Base-by-base conservation (phyloP, 2,888 invertebrate species). In the Athrips mouffetella region DNA sequence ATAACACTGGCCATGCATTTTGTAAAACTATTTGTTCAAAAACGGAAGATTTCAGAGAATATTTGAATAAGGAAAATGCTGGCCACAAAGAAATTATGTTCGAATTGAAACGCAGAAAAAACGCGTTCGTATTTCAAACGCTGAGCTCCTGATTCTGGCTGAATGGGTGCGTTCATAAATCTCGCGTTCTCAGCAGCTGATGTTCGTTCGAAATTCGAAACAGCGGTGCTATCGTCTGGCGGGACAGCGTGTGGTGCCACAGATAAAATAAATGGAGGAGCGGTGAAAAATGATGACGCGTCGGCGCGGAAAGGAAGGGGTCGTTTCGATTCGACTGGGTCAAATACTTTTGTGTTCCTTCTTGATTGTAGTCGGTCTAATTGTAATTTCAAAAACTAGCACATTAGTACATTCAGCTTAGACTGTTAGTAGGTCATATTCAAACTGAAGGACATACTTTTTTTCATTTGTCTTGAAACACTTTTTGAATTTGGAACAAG, bases 251-350 rank as follows among this genome's bases (percentile, higher is more conserved):
- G 86, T 70, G 81, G 76, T 75, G 81, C 78, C 51, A 68, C 82
- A 83, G 87, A 88, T 88, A 88, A 88, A 86, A 87, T 85, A 86
- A 86, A 87, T 86, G 87, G 84, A 78, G 81, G 72, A 76, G 69
- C 77, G 65, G 80, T 88, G 87, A 87, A 87, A 88, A 87, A 88
- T 87, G 87, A 86, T 81, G 85, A 79, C 80, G 78, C 78, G 80
- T 60, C 66, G 68, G 77, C 73, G 81, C 71, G 84, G 84, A 85
- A 81, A 81, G 76, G 76, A 79, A 78, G 80, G 80, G 83, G 77
- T 77, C 73, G 71, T 59, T 30, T 25, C 60, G 52, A 59, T 60
- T 61, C 67, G 70, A 69, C 70, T 76, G 70, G 70, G 82, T 81
- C 81, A 79, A 74, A 73, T 67, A 68, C 66, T 65, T 67, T 67